phyloP scores from a whole-genome alignment of 1,140 invertebrate genomes.

The Arion vulgaris region DNA sequence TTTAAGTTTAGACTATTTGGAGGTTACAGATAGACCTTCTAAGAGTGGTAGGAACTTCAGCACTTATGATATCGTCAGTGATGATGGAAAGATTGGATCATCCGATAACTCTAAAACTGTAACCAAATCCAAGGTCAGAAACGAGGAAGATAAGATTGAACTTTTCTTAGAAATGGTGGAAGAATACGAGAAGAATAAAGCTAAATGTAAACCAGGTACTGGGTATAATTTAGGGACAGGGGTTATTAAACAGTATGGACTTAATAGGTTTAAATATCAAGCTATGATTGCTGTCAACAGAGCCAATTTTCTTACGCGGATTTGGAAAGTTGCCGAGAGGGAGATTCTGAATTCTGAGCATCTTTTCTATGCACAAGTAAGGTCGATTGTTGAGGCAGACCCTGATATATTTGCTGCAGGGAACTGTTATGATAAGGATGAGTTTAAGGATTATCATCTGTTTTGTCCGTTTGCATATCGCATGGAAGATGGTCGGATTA shows the following conservation, averaged over 20 bases:
- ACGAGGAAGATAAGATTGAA: slow-evolving; percentile 52
- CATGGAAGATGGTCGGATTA: slow-evolving; percentile 86
- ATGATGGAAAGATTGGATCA: background rate
- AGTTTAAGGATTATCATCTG: slow-evolving; percentile 87
- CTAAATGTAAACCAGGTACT: slow-evolving; percentile 92
- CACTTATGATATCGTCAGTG: slow-evolving; percentile 14
- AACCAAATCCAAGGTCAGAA: background rate
- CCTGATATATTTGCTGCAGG: slow-evolving; percentile 94
- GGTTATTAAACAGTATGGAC: slow-evolving; percentile 93
- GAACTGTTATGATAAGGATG: slow-evolving; percentile 89
- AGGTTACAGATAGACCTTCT: background rate
- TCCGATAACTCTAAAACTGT: background rate
- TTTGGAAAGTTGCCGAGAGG: slow-evolving; percentile 89
- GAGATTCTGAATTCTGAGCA: slow-evolving; percentile 87
- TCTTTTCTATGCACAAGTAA: slow-evolving; percentile 88
- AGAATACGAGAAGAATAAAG: slow-evolving; percentile 89
- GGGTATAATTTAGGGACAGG: slow-evolving; percentile 91
- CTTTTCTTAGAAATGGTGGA: slow-evolving; percentile 91
- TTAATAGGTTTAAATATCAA: slow-evolving; percentile 80
- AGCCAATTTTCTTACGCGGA: slow-evolving; percentile 91
- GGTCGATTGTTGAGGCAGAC: slow-evolving; percentile 94
- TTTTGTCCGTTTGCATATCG: slow-evolving; percentile 95
- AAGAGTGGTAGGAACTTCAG: background rate
- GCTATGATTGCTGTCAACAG: slow-evolving; percentile 93
- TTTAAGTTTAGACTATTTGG: slow-evolving; percentile 12